Evolutionary conservation across 1,140 invertebrate genomes (phyloP), one percentile per base, ranked within the genome.

Genomic region (Phenacoccus solenopsis): DNA sequence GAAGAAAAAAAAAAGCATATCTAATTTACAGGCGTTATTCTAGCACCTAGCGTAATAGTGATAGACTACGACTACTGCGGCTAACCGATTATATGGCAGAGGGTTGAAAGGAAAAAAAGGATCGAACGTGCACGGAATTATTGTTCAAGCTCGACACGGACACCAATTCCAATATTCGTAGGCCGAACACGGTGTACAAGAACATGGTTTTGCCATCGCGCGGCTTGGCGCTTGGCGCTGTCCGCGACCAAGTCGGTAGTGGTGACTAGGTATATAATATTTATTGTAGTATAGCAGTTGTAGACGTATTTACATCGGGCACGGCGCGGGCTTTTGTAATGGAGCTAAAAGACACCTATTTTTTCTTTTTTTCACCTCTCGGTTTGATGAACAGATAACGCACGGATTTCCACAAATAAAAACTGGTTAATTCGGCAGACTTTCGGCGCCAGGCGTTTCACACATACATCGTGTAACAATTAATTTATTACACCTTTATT

Each of bases 261-360:
- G n/a, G n/a, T n/a, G n/a, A n/a, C n/a, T n/a, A n/a, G n/a, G n/a
- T n/a, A n/a, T n/a, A n/a, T n/a, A n/a, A n/a, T n/a, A n/a, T n/a
- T n/a, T n/a, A n/a, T n/a, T n/a, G n/a, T n/a, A n/a, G n/a, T n/a
- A n/a, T n/a, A 32, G 30, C 30, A 59, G 4, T 7, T 10, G 10
- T 24, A 64, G 59, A 25, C 21, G 20, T 64, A 64, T 64, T 64
- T 64, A 64, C 25, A 25, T 24, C 25, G 2, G n/a, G n/a, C n/a
- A n/a, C n/a, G n/a, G n/a, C n/a, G 59, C 59, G 21, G 21, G 21
- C 16, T 64, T 22, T 3, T 25, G 25, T 64, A 64, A 64, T 64
- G 59, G 25, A 64, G 12, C 59, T 64, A 64, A 64, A 64, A 64
- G 59, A 64, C 59, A 64, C 59, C 59, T 64, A 64, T 64, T 64